Conservation (phyloP, 2,113 vertebrate genomes). For the Anolis carolinensis region DNA sequence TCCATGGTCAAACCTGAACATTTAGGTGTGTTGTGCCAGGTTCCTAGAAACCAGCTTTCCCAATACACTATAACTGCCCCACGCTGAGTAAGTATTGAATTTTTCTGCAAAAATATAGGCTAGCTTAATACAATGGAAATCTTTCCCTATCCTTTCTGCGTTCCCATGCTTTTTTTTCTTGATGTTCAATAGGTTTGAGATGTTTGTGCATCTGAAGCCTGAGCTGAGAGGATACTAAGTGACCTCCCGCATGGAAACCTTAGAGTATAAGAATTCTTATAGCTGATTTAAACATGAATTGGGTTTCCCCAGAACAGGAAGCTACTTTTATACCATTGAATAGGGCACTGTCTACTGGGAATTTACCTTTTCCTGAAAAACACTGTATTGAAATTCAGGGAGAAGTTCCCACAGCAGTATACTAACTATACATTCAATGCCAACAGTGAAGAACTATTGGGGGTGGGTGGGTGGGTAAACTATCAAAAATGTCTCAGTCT, state of each 20-base stretch:
- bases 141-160: background rate
- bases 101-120: background rate
- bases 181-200: background rate
- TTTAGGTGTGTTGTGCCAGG: background rate
- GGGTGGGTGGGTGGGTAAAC: no score
- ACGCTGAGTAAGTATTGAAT: background rate
- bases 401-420: background rate
- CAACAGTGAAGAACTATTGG: no score
- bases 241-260: background rate
- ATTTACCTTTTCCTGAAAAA: background rate
- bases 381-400: background rate
- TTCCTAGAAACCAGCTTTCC: background rate
- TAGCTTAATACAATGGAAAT: background rate
- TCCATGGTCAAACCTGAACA: no score
- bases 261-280: background rate
- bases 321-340: background rate
- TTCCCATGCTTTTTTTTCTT: no score
- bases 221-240: no score
- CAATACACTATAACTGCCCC: background rate
- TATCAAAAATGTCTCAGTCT: no score
- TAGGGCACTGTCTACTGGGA: background rate
- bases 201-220: no score
- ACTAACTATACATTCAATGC: no score
- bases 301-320: background rate
- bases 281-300: no score